Percentiles rank a stretch among this genome's conserved stretches.
Evolutionary conservation across 1,140 invertebrate genomes (phyloP).

Genomic region (Bombyx mandarina): DNA sequence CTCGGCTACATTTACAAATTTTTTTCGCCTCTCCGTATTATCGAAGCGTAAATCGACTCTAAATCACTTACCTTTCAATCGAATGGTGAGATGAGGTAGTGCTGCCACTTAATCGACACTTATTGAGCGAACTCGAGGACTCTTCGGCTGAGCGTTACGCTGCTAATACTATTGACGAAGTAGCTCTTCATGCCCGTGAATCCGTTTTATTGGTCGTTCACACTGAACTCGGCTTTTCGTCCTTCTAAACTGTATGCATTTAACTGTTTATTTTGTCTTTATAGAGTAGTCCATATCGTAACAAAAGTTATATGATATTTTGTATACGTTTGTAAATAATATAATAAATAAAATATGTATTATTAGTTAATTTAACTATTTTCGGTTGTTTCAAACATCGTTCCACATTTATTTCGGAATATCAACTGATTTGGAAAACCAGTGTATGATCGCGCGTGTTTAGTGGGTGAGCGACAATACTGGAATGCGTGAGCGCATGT

Average conservation of each 20-base stretch:
- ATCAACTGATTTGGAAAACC: too few species aligned
- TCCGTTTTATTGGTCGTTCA: not conserved
- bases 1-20: too few species aligned
- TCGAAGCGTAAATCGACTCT: not conserved
- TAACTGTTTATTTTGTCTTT: not conserved
- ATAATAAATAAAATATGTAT: too few species aligned
- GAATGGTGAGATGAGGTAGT: constrained; percentile 1
- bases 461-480: constrained; percentile 2
- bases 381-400: too few species aligned
- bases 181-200: constrained; percentile 2
- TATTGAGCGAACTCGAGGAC: constrained; percentile 8
- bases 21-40: too few species aligned
- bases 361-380: too few species aligned
- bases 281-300: not conserved
- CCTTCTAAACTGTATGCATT: not conserved
- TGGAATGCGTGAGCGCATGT: constrained; percentile 46
- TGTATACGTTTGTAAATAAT: too few species aligned
- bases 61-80: constrained; percentile 15
- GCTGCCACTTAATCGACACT: constrained; percentile 20
- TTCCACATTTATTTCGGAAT: too few species aligned
- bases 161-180: constrained; percentile 20
- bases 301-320: not conserved
- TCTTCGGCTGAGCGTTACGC: constrained; percentile 12
- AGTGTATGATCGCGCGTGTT: not conserved
- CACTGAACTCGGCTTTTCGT: not conserved